Evolutionary conservation across 2,113 vertebrate species (phyloP).

Genomic region (Hippocampus comes): DNA sequence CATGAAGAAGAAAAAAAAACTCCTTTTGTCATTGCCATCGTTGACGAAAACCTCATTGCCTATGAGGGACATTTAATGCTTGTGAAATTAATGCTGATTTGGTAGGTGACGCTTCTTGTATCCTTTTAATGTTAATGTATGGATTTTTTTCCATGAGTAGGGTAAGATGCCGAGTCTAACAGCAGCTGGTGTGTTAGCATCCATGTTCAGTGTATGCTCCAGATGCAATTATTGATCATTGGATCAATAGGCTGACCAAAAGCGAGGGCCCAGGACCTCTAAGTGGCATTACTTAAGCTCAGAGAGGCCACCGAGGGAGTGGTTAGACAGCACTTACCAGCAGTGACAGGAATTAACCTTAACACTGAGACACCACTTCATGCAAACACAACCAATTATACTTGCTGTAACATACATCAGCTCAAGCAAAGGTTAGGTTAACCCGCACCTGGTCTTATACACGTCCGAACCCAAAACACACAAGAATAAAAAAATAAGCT

Average conservation of each 20-base stretch:
- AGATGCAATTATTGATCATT: slow-evolving; percentile 68
- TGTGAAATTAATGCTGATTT: slow-evolving; percentile 19
- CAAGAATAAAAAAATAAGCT: slow-evolving; percentile 27
- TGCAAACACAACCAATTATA: slow-evolving; percentile 66
- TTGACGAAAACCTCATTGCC: no score
- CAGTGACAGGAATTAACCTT: slow-evolving; percentile 74
- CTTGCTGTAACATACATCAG: slow-evolving; percentile 50
- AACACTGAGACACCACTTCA: slow-evolving; percentile 59
- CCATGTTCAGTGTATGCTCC: slow-evolving; percentile 36
- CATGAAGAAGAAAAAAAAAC: no score
- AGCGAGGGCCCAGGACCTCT: slow-evolving; percentile 53
- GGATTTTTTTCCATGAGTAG: slow-evolving; percentile 12
- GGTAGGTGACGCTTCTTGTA: slow-evolving; percentile 13
- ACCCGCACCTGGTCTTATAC: slow-evolving; percentile 16
- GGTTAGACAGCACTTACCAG: slow-evolving; percentile 72
- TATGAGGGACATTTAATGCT: neutral
- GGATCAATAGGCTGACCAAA: slow-evolving; percentile 60
- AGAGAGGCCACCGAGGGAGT: slow-evolving; percentile 63
- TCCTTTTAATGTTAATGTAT: slow-evolving; percentile 22
- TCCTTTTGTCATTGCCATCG: no score
- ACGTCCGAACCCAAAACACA: neutral
- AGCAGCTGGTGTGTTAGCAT: slow-evolving; percentile 33
- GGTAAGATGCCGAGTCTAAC: slow-evolving; percentile 7
- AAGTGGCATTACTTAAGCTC: slow-evolving; percentile 68
- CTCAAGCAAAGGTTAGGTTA: slow-evolving; percentile 29